phyloP scores from a whole-genome alignment of 2,888 invertebrate genomes.

The Sphaeridia pumilis region DNA sequence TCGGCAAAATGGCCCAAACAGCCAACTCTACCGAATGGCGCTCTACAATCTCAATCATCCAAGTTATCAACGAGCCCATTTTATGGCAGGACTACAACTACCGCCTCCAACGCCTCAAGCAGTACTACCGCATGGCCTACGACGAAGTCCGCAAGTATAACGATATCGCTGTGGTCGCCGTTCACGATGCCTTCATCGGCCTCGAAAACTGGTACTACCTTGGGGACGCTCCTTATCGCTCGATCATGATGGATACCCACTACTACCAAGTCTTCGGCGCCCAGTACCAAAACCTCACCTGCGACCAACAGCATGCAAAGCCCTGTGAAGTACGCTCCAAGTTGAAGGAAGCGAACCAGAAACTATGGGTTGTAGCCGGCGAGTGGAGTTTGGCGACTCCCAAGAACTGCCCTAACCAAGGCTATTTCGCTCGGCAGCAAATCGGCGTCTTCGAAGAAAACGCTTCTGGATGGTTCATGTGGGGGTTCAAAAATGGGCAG shows the following conservation, averaged over 20 bases:
- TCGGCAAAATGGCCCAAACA: constrained; percentile 25
- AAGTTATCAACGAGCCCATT: constrained; percentile 32
- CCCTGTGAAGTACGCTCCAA: constrained; percentile 14
- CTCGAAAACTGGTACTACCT: constrained; percentile 30
- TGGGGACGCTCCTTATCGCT: constrained; percentile 26
- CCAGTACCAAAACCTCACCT: constrained; percentile 17
- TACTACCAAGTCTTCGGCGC: constrained; percentile 22
- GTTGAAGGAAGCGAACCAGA: constrained; percentile 13
- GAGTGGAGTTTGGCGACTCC: constrained; percentile 32
- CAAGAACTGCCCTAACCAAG: constrained; percentile 18
- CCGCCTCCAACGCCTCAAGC: constrained; percentile 22
- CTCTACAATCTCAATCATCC: constrained; percentile 23
- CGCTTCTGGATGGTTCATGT: constrained; percentile 14
- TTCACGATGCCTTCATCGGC: constrained; percentile 35
- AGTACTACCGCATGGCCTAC: constrained; percentile 26
- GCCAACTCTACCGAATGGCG: constrained; percentile 25
- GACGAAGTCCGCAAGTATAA: constrained; percentile 25
- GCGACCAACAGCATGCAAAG: constrained; percentile 20
- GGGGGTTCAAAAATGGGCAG: constrained; percentile 8
- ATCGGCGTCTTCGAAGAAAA: constrained; percentile 24
- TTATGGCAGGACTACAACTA: constrained; percentile 32
- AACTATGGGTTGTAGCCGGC: constrained; percentile 31
- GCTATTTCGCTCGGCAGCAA: constrained; percentile 22
- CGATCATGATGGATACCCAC: constrained; percentile 22
- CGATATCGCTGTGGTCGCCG: constrained; percentile 26